phyloP scores from a whole-genome alignment of 2,113 vertebrate species.

The Dascyllus trimaculatus region DNA sequence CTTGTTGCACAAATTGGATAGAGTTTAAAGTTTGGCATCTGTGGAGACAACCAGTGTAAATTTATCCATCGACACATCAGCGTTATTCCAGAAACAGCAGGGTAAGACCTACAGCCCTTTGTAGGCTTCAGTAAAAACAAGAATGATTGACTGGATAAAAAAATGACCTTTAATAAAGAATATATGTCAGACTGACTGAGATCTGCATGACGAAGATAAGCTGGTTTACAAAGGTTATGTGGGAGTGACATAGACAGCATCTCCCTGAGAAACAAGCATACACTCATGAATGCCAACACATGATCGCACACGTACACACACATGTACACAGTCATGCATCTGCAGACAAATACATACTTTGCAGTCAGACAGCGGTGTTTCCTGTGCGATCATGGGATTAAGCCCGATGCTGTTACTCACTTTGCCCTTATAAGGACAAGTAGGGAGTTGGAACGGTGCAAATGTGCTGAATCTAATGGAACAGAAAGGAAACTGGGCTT shows the following conservation, averaged over 20 bases:
- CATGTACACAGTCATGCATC: neutral
- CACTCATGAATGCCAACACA: neutral
- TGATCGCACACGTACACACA: neutral
- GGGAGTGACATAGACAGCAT: neutral
- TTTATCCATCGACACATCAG: constrained; percentile 58
- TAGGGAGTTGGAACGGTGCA: constrained; percentile 23
- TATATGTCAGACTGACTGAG: neutral
- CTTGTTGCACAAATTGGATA: constrained; percentile 58
- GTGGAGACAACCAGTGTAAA: constrained; percentile 29
- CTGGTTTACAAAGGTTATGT: constrained; percentile 29
- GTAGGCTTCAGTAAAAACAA: constrained; percentile 25
- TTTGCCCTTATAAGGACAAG: constrained; percentile 68
- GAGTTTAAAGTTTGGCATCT: constrained; percentile 52
- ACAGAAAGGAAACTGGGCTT: constrained; percentile 57
- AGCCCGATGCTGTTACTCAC: constrained; percentile 29
- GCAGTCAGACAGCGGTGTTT: constrained; percentile 29
- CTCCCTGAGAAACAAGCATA: neutral
- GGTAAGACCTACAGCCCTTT: constrained; percentile 9
- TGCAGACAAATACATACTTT: constrained; percentile 24
- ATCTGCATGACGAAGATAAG: constrained; percentile 9
- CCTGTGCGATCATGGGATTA: constrained; percentile 46
- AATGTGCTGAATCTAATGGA: constrained; percentile 72
- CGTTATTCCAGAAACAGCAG: constrained; percentile 48
- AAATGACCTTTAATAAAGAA: constrained; percentile 10
- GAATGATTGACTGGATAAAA: constrained; percentile 5